Base-by-base conservation (phyloP, 2,888 invertebrate species). In the Diarsia mendica region DNA sequence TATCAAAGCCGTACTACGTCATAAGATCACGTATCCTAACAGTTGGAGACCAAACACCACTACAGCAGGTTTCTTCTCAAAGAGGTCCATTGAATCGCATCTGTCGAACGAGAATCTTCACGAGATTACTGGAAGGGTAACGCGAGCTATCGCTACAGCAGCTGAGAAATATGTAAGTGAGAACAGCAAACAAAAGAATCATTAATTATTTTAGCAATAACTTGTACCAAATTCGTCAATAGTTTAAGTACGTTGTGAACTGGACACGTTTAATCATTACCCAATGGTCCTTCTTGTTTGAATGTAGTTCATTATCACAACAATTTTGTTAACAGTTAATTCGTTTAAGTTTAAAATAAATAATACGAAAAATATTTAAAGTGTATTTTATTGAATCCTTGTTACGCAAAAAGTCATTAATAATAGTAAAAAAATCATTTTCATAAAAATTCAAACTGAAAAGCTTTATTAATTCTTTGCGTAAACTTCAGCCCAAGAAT, bases 1-100 rank as follows among this genome's bases (percentile, higher is more conserved):
- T 77, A 95, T 98, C 48, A 98, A 98, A 91, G 97, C 98, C 6
- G 97, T 98, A 53, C 96, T 98, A 53, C 97, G 98, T 78, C 98
- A 98, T 91, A 98, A 98, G 92, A 97, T 98, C 72, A 96, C 97
- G 23, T 97, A 97, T 87, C 97, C 97, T 33, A 97, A 97, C 86
- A 96, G 97, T 86, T 96, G 93, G 92, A 92, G 94, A 82, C 96
- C 96, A 3, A 95, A 96, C 67, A 92, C 89, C 39, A 92, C 91
- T 18, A 96, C 96, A 3, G 92, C 94, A 6, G 78, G 91, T 1
- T 96, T 95, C 90, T 96, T 96, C 84, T 92, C 95, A 2, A 96
- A 96, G 83, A 89, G 96, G 63, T 95, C 96, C 1, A 89, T 95
- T 2, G 94, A 94, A 69, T 90, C 93, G 86, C 93, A 96, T 91